Conservation (phyloP, 2,888 invertebrate genomes). For the Pristionchus fissidentatus region DNA sequence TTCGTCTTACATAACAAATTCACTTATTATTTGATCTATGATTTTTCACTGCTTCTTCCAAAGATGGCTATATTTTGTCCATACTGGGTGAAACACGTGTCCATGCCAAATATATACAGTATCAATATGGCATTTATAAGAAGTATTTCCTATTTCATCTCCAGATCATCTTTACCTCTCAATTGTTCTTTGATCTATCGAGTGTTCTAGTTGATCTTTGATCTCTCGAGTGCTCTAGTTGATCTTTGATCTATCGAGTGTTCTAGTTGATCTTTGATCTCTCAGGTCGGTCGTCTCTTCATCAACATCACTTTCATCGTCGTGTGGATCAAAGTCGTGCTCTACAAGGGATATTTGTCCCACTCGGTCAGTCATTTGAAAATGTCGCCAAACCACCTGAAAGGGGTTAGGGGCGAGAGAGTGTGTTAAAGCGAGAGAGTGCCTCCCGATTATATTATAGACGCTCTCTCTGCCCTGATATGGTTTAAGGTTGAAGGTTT, state of each 20-base stretch:
- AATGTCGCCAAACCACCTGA: too few species aligned
- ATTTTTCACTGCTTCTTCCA: not conserved
- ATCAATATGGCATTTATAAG: too few species aligned
- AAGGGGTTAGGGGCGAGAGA: too few species aligned
- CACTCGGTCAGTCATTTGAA: not conserved
- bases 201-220: not conserved
- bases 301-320: constrained; percentile 70
- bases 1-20: too few species aligned
- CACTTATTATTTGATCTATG: not conserved
- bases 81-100: not conserved
- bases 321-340: constrained; percentile 74
- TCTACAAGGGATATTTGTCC: constrained; percentile 72
- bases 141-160: not conserved
- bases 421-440: too few species aligned
- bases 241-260: not conserved
- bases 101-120: too few species aligned
- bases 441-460: too few species aligned
- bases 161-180: too few species aligned
- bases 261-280: not conserved
- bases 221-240: not conserved
- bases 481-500: too few species aligned
- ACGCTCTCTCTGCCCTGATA: too few species aligned
- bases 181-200: not conserved
- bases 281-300: constrained; percentile 68
- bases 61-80: not conserved